Evolutionary conservation across 2,797 vertebrate species (phyloP), one percentile per base, ranked within the genome.

Genomic region (Neopelma chrysocephalum): DNA sequence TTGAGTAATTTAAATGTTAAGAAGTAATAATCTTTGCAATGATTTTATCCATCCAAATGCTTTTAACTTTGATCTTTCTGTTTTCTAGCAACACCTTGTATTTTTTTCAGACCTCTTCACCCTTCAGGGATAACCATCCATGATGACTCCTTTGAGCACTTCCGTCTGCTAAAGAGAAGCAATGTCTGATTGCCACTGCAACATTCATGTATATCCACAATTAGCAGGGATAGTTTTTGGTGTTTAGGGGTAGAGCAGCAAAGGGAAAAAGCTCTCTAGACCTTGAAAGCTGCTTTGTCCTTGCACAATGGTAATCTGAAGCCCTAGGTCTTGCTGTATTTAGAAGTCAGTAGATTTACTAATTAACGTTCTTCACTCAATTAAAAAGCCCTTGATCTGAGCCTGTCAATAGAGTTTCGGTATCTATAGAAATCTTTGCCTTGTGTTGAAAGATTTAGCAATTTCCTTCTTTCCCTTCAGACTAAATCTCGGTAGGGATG

Each of bases 21-120:
- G 75, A 89, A 92, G 81, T 91, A 94, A 87, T 95, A 96, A 94
- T 94, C 88, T 93, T 95, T 75, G 43, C 75, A 87, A 65, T 65
- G 31, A 87, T 90, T 96, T 96, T 89, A 90, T 87, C 83, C 53
- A 75, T 86, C 65, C 75, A 83, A 92, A 86, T 71, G 42, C 84
- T 96, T 95, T 94, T 91, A 78, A 87, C 96, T 96, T 97, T 93
- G 86, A 95, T 96, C 94, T 96, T 95, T 90, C 88, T 93, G 73
- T 89, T 96, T 96, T 95, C 38, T 69, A 92, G 72, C 70, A 95
- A 95, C 79, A 91, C 88, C 61, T 82, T 54, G 34, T 75, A n/a
- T 40, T 73, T 93, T 90, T 85, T 87, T 34, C 69, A 93, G 54
- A 62, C 58, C 85, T 85, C 79, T 93, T 77, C 58, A 60, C 87